Evolutionary conservation across 1,140 invertebrate species (phyloP), one percentile per base, ranked within the genome.

Genomic region (Drosophila quadrilineata): DNA sequence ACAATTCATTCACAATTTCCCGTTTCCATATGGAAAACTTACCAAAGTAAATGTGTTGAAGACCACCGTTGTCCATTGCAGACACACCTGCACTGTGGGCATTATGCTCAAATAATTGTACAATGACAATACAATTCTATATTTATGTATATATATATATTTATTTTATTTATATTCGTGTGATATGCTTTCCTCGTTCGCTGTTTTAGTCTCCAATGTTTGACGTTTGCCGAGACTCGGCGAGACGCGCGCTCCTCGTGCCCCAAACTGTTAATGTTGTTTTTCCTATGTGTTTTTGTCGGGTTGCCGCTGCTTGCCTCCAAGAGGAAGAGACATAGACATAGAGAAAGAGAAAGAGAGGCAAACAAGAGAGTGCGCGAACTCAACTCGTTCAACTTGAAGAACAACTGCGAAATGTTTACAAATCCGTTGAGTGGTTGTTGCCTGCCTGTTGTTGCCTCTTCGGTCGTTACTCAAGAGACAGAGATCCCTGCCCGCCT

Each of bases 341-440:
- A n/a, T n/a, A n/a, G n/a, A n/a, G n/a, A n/a, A n/a, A n/a, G n/a
- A n/a, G n/a, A n/a, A n/a, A n/a, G n/a, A n/a, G n/a, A n/a, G n/a
- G n/a, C n/a, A n/a, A n/a, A n/a, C n/a, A n/a, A n/a, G n/a, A n/a
- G n/a, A n/a, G n/a, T n/a, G n/a, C n/a, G n/a, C n/a, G n/a, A 72
- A 59, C 40, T 49, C 59, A 64, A 67, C 58, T 62, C 50, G 59
- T 35, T 43, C 59, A 56, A 38, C 52, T 36, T 56, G 17, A 63
- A 58, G 31, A 65, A 70, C 57, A 67, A 45, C 52, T 56, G 70
- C 57, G 52, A 86, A 85, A 74, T 85, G 79, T 85, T 85, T 85
- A 85, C 79, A 85, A 86, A 66, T 79, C 71, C 71, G 63, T 52
- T 71, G 80, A 85, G 80, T 84, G 70, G 64, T 71, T 57, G 76